These are phyloP conservation scores for Euwallacea similis DNA, from an alignment of 1,140 invertebrate species.

Conservation along the genomic window DNA sequence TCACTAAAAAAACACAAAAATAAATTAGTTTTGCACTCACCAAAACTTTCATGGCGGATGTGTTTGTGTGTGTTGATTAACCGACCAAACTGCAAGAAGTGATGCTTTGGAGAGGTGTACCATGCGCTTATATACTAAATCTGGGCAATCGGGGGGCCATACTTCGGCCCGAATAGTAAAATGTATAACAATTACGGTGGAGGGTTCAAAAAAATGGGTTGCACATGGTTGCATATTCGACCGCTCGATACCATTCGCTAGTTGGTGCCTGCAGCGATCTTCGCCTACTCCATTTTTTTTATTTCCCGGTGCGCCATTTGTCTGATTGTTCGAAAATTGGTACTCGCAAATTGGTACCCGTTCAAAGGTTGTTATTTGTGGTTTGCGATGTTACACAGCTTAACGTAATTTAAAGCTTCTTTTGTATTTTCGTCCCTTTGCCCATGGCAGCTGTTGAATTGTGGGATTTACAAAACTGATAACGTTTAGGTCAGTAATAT, in stretches of 20 bases:
- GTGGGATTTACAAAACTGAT: too few relatives aligned
- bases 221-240: slow-evolving; percentile 33
- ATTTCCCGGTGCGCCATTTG: slow-evolving; percentile 6
- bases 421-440: too few relatives aligned
- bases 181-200: slow-evolving; percentile 30
- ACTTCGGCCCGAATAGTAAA: slow-evolving; percentile 23
- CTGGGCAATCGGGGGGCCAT: slow-evolving; percentile 25
- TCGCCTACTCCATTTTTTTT: slow-evolving; percentile 38
- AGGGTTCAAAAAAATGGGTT: slow-evolving; percentile 36
- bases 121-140: slow-evolving; percentile 34
- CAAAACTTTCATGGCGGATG: slow-evolving; percentile 38
- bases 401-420: too few relatives aligned
- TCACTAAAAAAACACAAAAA: slow-evolving; percentile 10
- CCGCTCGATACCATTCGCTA: slow-evolving; percentile 20
- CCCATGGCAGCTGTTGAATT: too few relatives aligned
- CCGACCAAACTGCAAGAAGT: slow-evolving; percentile 41
- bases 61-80: slow-evolving; percentile 26
- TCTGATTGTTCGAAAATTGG: slow-evolving; percentile 10
- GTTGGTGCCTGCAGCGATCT: slow-evolving; percentile 22
- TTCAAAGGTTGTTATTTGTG: not conserved
- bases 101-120: slow-evolving; percentile 35
- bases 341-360: not conserved
- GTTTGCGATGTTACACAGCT: not conserved
- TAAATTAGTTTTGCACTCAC: slow-evolving; percentile 18
- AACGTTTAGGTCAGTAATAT: too few relatives aligned